These are phyloP conservation scores for Falcunculus frontatus DNA, from an alignment of 2,113 vertebrate species.

Conservation along the genomic window DNA sequence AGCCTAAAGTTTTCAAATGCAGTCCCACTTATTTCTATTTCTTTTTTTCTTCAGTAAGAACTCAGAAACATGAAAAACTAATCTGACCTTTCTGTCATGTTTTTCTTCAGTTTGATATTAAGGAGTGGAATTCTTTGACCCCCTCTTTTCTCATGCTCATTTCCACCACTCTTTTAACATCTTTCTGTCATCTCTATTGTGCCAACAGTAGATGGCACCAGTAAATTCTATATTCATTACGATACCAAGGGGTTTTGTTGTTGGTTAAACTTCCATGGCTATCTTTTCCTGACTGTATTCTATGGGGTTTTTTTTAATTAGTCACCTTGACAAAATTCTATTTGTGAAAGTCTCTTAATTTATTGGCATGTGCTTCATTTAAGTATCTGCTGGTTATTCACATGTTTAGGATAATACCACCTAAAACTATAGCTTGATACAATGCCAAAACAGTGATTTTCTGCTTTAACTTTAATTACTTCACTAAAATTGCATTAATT, in stretches of 20 bases:
- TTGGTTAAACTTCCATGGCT: neutral
- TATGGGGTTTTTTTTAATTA: neutral
- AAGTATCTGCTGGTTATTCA: constrained; percentile 56
- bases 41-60: neutral
- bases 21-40: neutral
- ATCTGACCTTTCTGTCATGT: neutral
- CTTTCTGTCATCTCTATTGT: neutral
- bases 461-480: constrained; percentile 62
- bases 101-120: neutral
- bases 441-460: constrained; percentile 57
- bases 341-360: constrained; percentile 50
- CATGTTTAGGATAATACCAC: constrained; percentile 42
- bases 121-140: neutral
- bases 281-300: neutral
- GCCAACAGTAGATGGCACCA: constrained; percentile 64
- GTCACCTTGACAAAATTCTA: constrained; percentile 24
- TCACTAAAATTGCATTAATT: constrained; percentile 46
- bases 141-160: neutral
- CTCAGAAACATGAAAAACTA: neutral
- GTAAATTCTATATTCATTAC: constrained; percentile 33
- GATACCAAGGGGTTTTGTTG: neutral
- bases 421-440: constrained; percentile 62
- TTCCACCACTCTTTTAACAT: neutral
- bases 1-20: neutral
- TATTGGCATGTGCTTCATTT: constrained; percentile 39